Evolutionary conservation across 1,140 invertebrate species (phyloP), one percentile per base, ranked within the genome.

Genomic region (Gonatopus flavifemur): DNA sequence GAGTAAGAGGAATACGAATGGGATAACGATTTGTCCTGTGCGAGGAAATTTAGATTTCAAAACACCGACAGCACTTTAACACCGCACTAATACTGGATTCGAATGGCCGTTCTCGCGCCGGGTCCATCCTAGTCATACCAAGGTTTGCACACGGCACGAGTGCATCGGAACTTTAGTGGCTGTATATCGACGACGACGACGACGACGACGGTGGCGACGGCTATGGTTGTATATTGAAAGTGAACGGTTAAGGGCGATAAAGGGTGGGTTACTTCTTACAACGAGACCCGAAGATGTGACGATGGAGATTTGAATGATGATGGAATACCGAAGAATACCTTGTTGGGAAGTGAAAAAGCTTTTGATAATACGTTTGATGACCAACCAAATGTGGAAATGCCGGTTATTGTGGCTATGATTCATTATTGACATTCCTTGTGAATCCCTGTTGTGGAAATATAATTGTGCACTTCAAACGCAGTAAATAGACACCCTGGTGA

Each of bases 11-110:
- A 39, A 35, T 33, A n/a, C n/a, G n/a, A n/a, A n/a, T n/a, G n/a
- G n/a, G n/a, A n/a, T n/a, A n/a, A n/a, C n/a, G n/a, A n/a, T n/a
- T n/a, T n/a, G n/a, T n/a, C n/a, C 25, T 28, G 12, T 18, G 16
- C 35, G 35, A 36, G 19, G 31, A 32, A 32, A 32, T 43, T 35
- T n/a, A 38, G 48, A 46, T 52, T 40, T 49, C 41, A 57, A 63
- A 66, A 59, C 62, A 65, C 63, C 63, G 48, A n/a, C n/a, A 50
- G 42, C 62, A 65, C 62, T 67, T 57, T 61, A n/a, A 66, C 61
- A 70, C 68, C 74, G 70, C 74, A 77, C 76, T 77, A 76, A 78
- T 78, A 78, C 74, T 78, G 74, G 74, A 75, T 77, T 78, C 74
- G 76, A 78, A 78, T 78, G 76, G 64, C 67, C 66, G 62, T 66